Conservation (phyloP, 2,797 vertebrate species). For the Pterois miles region DNA sequence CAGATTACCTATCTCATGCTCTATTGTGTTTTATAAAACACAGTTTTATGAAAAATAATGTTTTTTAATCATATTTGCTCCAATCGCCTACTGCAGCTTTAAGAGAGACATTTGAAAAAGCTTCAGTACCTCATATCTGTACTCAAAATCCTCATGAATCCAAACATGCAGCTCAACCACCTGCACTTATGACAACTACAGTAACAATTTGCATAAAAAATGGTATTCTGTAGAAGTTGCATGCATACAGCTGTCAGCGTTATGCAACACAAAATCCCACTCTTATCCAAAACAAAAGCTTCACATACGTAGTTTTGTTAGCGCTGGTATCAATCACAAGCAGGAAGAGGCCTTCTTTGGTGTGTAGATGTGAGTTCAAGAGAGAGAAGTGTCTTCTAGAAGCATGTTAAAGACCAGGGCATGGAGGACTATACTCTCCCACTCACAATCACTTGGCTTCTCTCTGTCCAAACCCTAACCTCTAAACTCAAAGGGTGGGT, state of each 20-base stretch:
- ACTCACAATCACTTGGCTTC: conserved; percentile 24
- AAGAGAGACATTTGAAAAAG: background rate
- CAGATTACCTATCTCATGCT: too few species aligned
- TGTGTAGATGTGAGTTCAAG: background rate
- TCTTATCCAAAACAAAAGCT: conserved; percentile 14
- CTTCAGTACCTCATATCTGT: background rate
- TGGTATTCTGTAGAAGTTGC: background rate
- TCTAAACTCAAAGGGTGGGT: conserved; percentile 4
- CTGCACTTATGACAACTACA: background rate
- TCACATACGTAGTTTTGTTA: background rate
- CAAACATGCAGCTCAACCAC: conserved; percentile 4
- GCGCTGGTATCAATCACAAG: conserved; percentile 1
- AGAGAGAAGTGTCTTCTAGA: conserved; percentile 6
- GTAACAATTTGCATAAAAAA: conserved; percentile 18
- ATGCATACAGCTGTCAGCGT: background rate
- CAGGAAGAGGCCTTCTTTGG: background rate
- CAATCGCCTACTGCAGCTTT: too few species aligned
- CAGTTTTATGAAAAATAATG: too few species aligned
- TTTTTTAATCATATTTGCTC: too few species aligned
- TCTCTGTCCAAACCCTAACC: conserved; percentile 24
- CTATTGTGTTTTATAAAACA: too few species aligned
- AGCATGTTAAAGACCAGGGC: background rate
- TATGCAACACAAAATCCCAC: conserved; percentile 6
- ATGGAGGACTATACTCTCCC: conserved; percentile 4
- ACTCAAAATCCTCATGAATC: background rate